Base-by-base conservation (phyloP, 2,113 vertebrate species). In the Jaculus jaculus region DNA sequence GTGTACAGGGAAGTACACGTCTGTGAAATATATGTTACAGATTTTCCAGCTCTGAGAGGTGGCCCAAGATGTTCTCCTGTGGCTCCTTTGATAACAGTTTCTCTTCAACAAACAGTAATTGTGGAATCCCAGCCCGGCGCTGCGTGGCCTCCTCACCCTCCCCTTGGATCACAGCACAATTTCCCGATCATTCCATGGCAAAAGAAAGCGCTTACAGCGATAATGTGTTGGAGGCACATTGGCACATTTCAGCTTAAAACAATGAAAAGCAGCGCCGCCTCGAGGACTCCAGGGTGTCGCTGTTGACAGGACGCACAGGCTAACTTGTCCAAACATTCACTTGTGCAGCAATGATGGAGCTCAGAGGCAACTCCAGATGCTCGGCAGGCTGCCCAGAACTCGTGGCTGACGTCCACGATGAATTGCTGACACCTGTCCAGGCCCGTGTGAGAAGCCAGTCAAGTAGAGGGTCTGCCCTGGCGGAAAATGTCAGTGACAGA, bases 51-150 rank as follows among this genome's bases (percentile, higher is more conserved):
- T 95, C 96, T 11, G 12, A 91, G 96, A 96, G 95, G 96, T 91
- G 96, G 97, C 97, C 97, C 92, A 68, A 91, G 97, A 89, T 88
- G 86, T 94, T 91, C 95, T 58, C 97, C 98, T 18, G 88, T 89
- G 89, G 96, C 95, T 96, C 94, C 97, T 97, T 94, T 97, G 98
- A 97, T 96, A 96, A 96, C 94, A 90, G 94, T 92, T 95, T 96
- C 96, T 95, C 96, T 95, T 97, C 23, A 93, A 96, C 95, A 94
- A 96, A 94, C 68, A 94, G 81, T 97, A 95, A 97, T 94, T 95
- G 96, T 75, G 89, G 37, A 26, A 93, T 96, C 94, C 73, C 0
- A 34, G 94, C 93, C 86, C 96, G 92, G 95, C 95, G 16, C 86
- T 9, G 74, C 0, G 7, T 68, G 96, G 90, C 95, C 96, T 82